phyloP scores from a whole-genome alignment of 2,113 vertebrate species.

The Typhlomys cinereus region DNA sequence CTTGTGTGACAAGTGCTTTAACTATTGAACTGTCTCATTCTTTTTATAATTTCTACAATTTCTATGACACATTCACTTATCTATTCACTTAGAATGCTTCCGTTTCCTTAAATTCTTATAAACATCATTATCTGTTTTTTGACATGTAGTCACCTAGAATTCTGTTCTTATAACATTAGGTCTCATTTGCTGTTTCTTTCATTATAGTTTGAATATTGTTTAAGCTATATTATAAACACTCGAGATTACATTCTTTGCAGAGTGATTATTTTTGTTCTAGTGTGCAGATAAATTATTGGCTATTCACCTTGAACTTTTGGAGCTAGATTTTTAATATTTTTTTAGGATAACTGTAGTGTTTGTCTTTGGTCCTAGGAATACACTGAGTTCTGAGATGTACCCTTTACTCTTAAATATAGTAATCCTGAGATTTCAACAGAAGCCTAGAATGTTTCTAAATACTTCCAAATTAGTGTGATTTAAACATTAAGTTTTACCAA shows the following conservation, averaged over 20 bases:
- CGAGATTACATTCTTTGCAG: background rate
- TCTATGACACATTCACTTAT: background rate
- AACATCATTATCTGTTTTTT: background rate
- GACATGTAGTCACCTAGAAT: background rate
- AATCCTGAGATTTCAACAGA: background rate
- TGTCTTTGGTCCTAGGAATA: background rate
- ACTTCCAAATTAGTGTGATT: background rate
- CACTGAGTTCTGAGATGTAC: background rate
- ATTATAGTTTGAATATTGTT: background rate
- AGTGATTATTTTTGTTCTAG: background rate
- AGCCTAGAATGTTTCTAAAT: background rate
- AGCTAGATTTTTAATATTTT: background rate
- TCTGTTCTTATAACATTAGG: background rate
- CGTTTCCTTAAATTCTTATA: background rate
- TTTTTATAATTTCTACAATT: background rate
- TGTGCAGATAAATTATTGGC: background rate
- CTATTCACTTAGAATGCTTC: background rate
- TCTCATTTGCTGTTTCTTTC: background rate
- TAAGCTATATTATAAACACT: background rate
- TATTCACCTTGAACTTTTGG: background rate
- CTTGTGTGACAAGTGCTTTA: too few relatives aligned
- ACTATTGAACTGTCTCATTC: too few relatives aligned
- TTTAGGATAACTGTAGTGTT: background rate
- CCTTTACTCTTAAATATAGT: background rate
- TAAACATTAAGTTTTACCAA: background rate